A percentile compares a stretch with the other conserved stretches of the same genome.
Conservation (phyloP, 2,888 invertebrate genomes). For the Galeopsomyia nigrocyanea region DNA sequence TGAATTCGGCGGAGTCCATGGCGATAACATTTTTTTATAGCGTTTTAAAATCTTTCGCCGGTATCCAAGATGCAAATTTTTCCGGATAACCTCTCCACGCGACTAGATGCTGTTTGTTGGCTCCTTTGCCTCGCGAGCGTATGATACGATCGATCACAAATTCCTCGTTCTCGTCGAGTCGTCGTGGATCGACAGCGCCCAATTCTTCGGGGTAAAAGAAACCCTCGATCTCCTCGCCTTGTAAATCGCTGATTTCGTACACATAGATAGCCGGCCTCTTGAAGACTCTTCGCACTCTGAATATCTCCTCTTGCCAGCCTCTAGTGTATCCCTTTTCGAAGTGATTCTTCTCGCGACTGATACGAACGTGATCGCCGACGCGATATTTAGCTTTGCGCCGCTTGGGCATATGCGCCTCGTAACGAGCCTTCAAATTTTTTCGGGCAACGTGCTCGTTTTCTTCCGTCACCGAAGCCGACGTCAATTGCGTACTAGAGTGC, state of each 20-base stretch:
- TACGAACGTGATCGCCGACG: conserved; percentile 20
- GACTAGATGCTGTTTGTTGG: too few species aligned
- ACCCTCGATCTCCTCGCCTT: not conserved
- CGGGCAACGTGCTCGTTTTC: conserved; percentile 35
- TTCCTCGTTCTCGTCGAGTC: too few species aligned
- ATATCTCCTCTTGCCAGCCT: not conserved
- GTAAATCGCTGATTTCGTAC: not conserved
- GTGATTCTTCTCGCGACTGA: not conserved
- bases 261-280: not conserved
- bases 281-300: not conserved
- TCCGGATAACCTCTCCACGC: too few species aligned
- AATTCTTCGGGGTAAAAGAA: not conserved
- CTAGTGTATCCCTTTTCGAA: conserved; percentile 1
- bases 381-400: not conserved
- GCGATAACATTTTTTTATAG: not conserved
- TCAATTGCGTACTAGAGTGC: conserved; percentile 14
- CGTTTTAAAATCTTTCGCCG: too few species aligned
- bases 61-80: too few species aligned
- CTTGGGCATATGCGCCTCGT: conserved; percentile 18
- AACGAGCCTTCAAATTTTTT: conserved; percentile 41
- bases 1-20: too few species aligned
- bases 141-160: too few species aligned
- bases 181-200: too few species aligned
- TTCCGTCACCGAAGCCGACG: conserved; percentile 30
- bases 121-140: too few species aligned